These are phyloP conservation scores for Thunnus thynnus DNA, from an alignment of 2,113 vertebrate genomes.

Conservation along the genomic window DNA sequence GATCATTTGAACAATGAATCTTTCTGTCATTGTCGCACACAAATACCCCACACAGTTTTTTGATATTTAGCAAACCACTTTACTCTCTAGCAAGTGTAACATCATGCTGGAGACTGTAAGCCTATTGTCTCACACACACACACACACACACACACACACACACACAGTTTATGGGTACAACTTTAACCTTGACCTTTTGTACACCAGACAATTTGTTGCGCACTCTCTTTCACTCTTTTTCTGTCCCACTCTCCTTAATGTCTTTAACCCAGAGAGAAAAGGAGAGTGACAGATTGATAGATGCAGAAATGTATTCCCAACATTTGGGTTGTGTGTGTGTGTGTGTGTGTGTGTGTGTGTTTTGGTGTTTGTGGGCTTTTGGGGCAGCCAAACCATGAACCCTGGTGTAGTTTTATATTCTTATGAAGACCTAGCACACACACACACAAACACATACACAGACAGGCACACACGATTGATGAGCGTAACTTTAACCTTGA, in stretches of 20 bases:
- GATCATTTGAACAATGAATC: slow-evolving; percentile 43
- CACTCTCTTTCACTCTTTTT: slow-evolving; percentile 24
- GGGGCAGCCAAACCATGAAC: slow-evolving; percentile 9
- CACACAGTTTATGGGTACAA: slow-evolving; percentile 21
- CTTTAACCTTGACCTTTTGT: slow-evolving; percentile 44
- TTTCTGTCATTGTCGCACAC: neutral
- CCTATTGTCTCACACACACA: slow-evolving; percentile 5
- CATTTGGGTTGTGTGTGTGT: neutral
- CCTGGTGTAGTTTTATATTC: slow-evolving; percentile 12
- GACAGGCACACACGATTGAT: slow-evolving; percentile 11
- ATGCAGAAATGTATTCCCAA: neutral
- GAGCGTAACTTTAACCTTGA: slow-evolving; percentile 40
- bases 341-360: slow-evolving; percentile 2
- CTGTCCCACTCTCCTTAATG: neutral
- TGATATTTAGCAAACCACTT: slow-evolving; percentile 28
- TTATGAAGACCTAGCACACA: slow-evolving; percentile 5
- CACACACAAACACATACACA: neutral
- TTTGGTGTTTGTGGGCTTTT: neutral
- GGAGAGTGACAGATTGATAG: slow-evolving; percentile 6
- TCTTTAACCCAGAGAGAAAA: neutral
- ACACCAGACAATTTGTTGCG: slow-evolving; percentile 19
- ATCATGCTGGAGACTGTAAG: slow-evolving; percentile 5
- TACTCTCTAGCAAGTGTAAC: slow-evolving; percentile 16
- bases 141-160: slow-evolving; percentile 11
- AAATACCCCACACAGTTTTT: slow-evolving; percentile 2